A percentile compares a stretch with the other conserved stretches of the same genome.
These are phyloP conservation scores for Caenorhabditis angaria DNA, from an alignment of 2,888 invertebrate species.

Conservation along the genomic window DNA sequence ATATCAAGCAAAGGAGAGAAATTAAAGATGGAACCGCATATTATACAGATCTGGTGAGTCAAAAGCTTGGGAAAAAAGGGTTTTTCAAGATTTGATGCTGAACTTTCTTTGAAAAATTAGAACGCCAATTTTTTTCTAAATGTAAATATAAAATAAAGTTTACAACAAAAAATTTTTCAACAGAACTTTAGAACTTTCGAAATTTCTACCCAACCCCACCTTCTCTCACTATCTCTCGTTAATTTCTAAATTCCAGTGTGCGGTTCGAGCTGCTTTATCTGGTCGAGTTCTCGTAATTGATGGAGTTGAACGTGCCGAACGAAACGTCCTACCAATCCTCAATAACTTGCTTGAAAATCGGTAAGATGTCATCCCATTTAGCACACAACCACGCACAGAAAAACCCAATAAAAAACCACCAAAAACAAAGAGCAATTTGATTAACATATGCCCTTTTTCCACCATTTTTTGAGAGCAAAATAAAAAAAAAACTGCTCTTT, in stretches of 20 bases:
- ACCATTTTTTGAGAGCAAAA: too few species aligned
- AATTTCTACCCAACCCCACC: too few species aligned
- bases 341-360: conserved; percentile 92
- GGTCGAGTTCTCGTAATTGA: conserved; percentile 89
- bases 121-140: too few species aligned
- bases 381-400: conserved; percentile 83
- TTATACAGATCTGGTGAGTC: conserved; percentile 84
- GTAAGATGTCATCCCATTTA: background rate
- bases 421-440: background rate
- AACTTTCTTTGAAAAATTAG: too few species aligned
- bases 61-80: too few species aligned
- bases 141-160: too few species aligned
- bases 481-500: conserved; percentile 81
- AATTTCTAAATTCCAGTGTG: conserved; percentile 78
- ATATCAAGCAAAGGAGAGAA: conserved; percentile 92
- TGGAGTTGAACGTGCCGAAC: conserved; percentile 95
- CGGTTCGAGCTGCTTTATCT: conserved; percentile 88
- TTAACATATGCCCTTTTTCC: background rate
- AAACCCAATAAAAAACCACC: background rate
- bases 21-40: conserved; percentile 86
- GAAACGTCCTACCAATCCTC: conserved; percentile 92
- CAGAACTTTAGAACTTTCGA: too few species aligned
- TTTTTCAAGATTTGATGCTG: too few species aligned
- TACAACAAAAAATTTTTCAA: too few species aligned
- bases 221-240: too few species aligned